Percentiles rank a stretch among this genome's conserved stretches.
These are phyloP conservation scores for Limonius californicus DNA, from an alignment of 1,140 invertebrate species.

Conservation along the genomic window DNA sequence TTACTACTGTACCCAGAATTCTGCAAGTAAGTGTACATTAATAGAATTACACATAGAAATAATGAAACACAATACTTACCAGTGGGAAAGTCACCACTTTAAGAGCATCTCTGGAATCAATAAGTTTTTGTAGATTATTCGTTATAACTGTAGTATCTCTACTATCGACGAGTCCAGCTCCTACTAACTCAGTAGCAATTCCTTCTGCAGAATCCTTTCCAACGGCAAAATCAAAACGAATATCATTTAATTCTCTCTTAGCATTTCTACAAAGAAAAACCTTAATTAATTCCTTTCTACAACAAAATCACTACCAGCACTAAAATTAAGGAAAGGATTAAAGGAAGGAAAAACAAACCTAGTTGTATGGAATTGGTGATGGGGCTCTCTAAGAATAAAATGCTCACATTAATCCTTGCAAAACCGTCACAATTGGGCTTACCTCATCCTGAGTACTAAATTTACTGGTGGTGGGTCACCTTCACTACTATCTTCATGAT, in stretches of 20 bases:
- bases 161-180: conserved; percentile 89
- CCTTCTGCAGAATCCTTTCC: conserved; percentile 92
- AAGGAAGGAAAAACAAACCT: conserved; percentile 26
- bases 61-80: conserved; percentile 57
- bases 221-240: conserved; percentile 91
- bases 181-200: conserved; percentile 90
- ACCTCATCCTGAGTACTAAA: conserved; percentile 76
- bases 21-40: conserved; percentile 49
- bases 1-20: conserved; percentile 75
- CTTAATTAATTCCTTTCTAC: neutral
- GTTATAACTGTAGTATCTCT: conserved; percentile 88
- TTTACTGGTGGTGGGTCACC: conserved; percentile 57
- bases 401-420: neutral
- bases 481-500: conserved; percentile 54
- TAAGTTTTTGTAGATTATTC: conserved; percentile 86
- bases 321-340: neutral
- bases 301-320: neutral
- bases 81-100: conserved; percentile 87
- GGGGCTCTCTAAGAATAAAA: conserved; percentile 28
- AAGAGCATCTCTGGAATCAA: conserved; percentile 61
- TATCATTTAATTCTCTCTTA: conserved; percentile 91
- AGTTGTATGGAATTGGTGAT: conserved; percentile 23
- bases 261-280: conserved; percentile 66
- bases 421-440: conserved; percentile 19
- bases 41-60: too few relatives aligned